phyloP scores from a whole-genome alignment of 2,888 invertebrate species.

The Eupithecia pulchellata region DNA sequence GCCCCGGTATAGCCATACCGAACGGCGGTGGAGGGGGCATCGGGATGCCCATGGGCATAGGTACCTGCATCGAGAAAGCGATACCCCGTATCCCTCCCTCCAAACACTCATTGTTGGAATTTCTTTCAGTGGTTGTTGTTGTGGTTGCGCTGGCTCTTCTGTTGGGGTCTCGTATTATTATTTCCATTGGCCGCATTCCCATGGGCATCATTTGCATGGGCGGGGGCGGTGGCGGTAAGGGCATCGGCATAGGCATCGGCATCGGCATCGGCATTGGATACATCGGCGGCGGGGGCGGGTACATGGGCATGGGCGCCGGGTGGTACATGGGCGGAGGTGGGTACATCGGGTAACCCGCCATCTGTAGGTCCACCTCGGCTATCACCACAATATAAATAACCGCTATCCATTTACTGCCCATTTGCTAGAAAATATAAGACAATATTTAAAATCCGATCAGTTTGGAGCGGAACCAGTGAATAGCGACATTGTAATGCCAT shows the following conservation, averaged over 20 bases:
- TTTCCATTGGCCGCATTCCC: slow-evolving; percentile 3
- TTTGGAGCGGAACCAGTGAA: background rate
- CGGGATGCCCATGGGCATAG: background rate
- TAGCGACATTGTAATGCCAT: background rate
- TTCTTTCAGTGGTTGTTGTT: background rate
- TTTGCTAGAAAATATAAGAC: slow-evolving; percentile 44
- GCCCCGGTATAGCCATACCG: background rate
- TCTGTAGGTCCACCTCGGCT: slow-evolving; percentile 46
- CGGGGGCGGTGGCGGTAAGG: slow-evolving; percentile 33
- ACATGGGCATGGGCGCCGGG: slow-evolving; percentile 11
- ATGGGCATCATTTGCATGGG: slow-evolving; percentile 18
- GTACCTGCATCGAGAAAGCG: background rate
- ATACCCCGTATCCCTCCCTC: background rate
- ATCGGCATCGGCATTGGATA: background rate
- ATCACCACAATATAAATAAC: slow-evolving; percentile 34
- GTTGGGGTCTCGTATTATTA: slow-evolving; percentile 4
- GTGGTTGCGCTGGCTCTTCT: background rate
- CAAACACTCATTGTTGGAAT: background rate
- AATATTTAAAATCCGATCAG: background rate
- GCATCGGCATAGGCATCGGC: slow-evolving; percentile 6
- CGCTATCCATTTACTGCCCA: slow-evolving; percentile 44
- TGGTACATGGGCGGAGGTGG: slow-evolving; percentile 13
- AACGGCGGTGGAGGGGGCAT: slow-evolving; percentile 2
- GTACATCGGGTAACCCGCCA: slow-evolving; percentile 43
- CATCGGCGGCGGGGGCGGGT: slow-evolving; percentile 5